Evolutionary conservation across 2,113 vertebrate genomes (phyloP), one percentile per base, ranked within the genome.

Genomic region (Cephalopholis sonnerati): DNA sequence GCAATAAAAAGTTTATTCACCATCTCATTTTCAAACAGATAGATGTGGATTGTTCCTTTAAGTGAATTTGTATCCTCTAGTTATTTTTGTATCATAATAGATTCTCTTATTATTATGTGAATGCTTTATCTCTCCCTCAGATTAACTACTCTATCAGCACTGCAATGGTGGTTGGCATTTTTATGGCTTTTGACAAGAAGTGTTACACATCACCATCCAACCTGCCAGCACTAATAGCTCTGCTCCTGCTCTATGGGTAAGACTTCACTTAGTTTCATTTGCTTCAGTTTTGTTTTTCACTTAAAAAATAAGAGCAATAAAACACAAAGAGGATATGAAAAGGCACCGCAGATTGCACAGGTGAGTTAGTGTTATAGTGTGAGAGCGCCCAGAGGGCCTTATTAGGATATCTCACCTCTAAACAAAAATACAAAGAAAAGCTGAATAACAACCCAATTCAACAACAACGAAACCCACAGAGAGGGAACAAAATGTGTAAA

Each of bases 221-320:
- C 68, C 95, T 99, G 53, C 98, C 98, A 12, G 98, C 96, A 3
- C 93, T 99, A 0, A 18, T 97, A 32, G 89, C 96, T 0, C 92
- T 99, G 83, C 96, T 99, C 29, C 94, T 97, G 50, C 94, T 99
- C 0, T 99, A 99, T 0, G 98, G 98, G 98, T 99, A 79, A 95
- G 96, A 89, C 15, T 50, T 48, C 46, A n/a, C 13, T 65, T 32
- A 0, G 3, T 59, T 57, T 25, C 7, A 75, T 46, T 24, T 16
- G 13, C 3, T 50, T 57, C 9, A 17, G 0, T 32, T 41, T 53
- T 48, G n/a, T 53, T 69, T 64, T 69, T 3, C n/a, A 7, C 4
- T 22, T 20, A 39, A 20, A 78, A 44, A 29, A 36, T 50, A 12
- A 54, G 46, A 63, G 20, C 4, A 27, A 41, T 12, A 4, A 61